Base-by-base conservation (phyloP, 1,140 invertebrate species). In the Thrips palmi region DNA sequence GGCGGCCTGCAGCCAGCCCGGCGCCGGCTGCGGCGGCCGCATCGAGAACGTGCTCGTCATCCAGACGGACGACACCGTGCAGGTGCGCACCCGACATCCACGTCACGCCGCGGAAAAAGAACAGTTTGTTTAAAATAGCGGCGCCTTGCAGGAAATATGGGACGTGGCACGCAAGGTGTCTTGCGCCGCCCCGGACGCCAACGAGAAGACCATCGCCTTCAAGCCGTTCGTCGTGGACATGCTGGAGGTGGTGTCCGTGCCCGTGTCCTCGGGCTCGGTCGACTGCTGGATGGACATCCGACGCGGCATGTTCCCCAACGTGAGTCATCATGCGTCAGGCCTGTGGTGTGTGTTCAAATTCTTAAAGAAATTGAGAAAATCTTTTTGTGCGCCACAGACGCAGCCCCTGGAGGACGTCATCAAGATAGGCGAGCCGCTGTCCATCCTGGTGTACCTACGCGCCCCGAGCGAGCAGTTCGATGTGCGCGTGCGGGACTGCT, bases 211-310 rank as follows among this genome's bases (percentile, higher is more conserved):
- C 0, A 60, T 78, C 0, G 67, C 68, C 29, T 70, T 77, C 42
- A 72, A 71, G 42, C 73, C 74, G 2, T 74, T 77, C 43, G 64
- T 72, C 44, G 74, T 77, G 2, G 72, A 75, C 43, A 75, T 75
- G 71, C 49, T 77, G 14, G 71, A 77, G 44, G 70, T 76, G 0
- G 62, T 72, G 25, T 70, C 70, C 2, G 70, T 77, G 2, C 64
- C 71, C 8, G 68, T 70, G 2, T 62, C 60, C 17, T 48, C 49
- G 7, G 67, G 68, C 3, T 64, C 66, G 2, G 61, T 79, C 0
- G 67, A 75, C 44, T 77, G 74, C 54, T 80, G 75, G 75, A 80
- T 80, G 75, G 74, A 78, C 43, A 76, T 80, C 37, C 71, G 75
- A 40, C 65, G 64, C 45, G 77, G 77, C 46, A 54, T 63, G 36